Evolutionary conservation across 2,113 vertebrate species (phyloP).

Genomic region (Mastomys coucha): DNA sequence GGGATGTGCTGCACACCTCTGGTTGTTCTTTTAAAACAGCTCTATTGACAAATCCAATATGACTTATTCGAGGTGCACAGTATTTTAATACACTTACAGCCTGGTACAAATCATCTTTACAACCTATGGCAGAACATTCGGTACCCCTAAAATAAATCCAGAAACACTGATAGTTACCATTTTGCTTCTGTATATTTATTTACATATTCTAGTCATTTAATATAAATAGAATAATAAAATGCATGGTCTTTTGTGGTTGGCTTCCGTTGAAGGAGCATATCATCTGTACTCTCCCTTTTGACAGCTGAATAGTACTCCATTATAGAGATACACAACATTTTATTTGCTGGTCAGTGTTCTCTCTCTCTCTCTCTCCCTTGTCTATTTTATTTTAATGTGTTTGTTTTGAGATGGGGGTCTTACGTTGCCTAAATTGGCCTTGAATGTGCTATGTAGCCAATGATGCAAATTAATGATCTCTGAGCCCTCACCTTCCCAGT

Average conservation of each 20-base stretch:
- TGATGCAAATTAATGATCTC: background rate
- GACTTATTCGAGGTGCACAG: no score
- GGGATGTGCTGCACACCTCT: background rate
- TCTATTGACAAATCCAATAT: background rate
- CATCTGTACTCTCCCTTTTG: background rate
- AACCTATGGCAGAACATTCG: background rate
- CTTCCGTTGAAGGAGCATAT: background rate
- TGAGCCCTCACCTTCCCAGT: background rate
- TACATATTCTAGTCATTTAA: background rate
- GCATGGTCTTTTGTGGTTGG: background rate
- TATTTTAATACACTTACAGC: background rate
- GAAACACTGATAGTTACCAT: background rate
- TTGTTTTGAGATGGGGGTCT: background rate
- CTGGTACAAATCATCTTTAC: background rate
- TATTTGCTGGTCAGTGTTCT: background rate
- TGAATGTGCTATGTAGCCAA: background rate
- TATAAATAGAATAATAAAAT: background rate
- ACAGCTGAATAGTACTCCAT: background rate
- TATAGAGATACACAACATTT: background rate
- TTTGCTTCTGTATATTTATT: background rate
- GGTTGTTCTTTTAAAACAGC: background rate
- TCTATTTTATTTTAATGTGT: background rate
- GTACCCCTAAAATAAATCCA: background rate
- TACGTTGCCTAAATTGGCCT: background rate
- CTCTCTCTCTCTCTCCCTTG: background rate